Percentiles rank a stretch among this genome's conserved stretches.
Conservation (phyloP, 1,140 invertebrate genomes). For the Parapsyche elsis region DNA sequence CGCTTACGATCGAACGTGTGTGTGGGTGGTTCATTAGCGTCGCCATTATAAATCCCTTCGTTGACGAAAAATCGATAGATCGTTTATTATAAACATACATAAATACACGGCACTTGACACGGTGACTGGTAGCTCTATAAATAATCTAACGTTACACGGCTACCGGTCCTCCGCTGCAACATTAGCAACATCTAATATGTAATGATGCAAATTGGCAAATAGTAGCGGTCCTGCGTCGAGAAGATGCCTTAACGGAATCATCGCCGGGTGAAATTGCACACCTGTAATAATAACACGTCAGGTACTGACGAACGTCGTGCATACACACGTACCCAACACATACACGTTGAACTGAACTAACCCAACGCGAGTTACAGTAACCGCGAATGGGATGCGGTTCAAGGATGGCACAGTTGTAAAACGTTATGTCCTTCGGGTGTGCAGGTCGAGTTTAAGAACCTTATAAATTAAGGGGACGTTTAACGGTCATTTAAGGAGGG, state of each 20-base stretch:
- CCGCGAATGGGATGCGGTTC: too few species aligned
- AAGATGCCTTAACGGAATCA: conserved; percentile 27
- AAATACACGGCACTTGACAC: background rate
- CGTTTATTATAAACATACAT: background rate
- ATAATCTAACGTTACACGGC: conserved; percentile 19
- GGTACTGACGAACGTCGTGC: background rate
- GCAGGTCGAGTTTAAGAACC: too few species aligned
- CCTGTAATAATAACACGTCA: conserved; percentile 19
- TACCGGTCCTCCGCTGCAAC: conserved; percentile 12
- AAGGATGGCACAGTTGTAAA: too few species aligned
- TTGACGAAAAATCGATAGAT: background rate
- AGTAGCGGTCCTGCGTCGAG: conserved; percentile 1
- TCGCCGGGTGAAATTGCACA: conserved; percentile 24
- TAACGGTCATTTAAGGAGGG: background rate
- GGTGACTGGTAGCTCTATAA: conserved; percentile 19
- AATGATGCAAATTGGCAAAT: conserved; percentile 33
- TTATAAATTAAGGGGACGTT: too few species aligned
- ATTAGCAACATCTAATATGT: conserved; percentile 4
- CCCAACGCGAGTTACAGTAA: too few species aligned
- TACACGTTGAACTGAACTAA: too few species aligned
- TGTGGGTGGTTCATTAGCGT: background rate
- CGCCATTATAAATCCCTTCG: background rate
- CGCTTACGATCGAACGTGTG: background rate
- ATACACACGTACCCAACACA: too few species aligned
- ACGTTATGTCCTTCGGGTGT: too few species aligned